phyloP scores from a whole-genome alignment of 2,797 vertebrate genomes.

The Poecilia picta region DNA sequence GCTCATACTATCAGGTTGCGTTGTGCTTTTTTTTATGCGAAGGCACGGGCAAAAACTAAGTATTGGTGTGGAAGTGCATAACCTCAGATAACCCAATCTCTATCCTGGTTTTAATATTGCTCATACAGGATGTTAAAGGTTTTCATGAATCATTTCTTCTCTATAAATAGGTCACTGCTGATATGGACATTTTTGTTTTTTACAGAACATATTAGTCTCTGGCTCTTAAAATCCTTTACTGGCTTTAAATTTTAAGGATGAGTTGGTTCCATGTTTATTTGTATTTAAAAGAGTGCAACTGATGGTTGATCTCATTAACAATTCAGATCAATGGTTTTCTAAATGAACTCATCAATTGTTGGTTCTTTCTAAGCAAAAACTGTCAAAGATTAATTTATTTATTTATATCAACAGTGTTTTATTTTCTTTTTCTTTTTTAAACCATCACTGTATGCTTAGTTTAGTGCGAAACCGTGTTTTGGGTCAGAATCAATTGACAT shows the following conservation, averaged over 20 bases:
- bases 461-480: background rate
- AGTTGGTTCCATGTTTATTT: background rate
- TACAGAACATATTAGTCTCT: background rate
- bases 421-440: background rate
- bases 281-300: background rate
- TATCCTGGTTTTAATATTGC: background rate
- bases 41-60: conserved; percentile 3
- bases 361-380: background rate
- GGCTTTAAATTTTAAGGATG: background rate
- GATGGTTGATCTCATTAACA: background rate
- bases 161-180: background rate
- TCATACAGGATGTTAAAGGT: background rate
- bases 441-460: background rate
- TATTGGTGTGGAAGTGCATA: background rate
- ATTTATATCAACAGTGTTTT: too few species aligned
- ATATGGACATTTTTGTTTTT: background rate
- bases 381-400: background rate
- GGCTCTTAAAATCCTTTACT: background rate
- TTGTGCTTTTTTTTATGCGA: conserved; percentile 32
- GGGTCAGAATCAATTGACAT: background rate
- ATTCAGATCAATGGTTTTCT: conserved; percentile 7
- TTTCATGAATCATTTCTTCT: background rate
- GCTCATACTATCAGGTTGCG: conserved; percentile 20
- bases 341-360: conserved; percentile 4
- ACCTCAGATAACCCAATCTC: background rate